Evolutionary conservation across 2,797 vertebrate species (phyloP).

Genomic region (Micrastur ruficollis): DNA sequence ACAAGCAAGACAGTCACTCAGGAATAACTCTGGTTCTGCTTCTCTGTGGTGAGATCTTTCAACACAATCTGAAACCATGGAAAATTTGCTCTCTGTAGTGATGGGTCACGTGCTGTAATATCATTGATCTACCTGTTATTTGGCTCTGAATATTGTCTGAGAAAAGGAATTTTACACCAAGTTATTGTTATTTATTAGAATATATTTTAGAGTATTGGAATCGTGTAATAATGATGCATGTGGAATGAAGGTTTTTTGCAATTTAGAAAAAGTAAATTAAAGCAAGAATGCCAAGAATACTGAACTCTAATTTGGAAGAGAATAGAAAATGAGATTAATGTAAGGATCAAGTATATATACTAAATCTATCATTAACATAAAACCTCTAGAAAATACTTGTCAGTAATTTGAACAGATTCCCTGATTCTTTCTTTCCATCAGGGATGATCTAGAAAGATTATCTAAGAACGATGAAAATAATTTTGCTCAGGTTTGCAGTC

Average conservation of each 20-base stretch:
- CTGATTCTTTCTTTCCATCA: neutral
- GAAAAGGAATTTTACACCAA: neutral
- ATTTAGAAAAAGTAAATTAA: neutral
- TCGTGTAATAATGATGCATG: neutral
- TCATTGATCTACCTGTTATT: neutral
- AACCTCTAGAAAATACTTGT: neutral
- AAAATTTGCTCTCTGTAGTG: neutral
- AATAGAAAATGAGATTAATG: neutral
- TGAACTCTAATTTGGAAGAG: neutral
- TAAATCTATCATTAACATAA: neutral
- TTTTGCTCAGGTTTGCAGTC: neutral
- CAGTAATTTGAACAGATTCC: neutral
- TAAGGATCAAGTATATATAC: neutral
- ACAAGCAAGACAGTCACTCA: neutral
- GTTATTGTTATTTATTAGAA: neutral
- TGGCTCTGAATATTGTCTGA: neutral
- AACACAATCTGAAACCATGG: neutral
- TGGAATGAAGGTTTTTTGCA: neutral
- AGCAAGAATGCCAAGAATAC: neutral
- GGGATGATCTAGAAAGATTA: neutral
- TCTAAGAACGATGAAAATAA: neutral
- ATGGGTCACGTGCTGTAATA: neutral
- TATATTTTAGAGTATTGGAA: neutral
- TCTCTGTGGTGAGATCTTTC: neutral
- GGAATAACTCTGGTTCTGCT: neutral